These are phyloP conservation scores for Pseudorhombus dupliciocellatus DNA, from an alignment of 2,113 vertebrate species.

Conservation along the genomic window DNA sequence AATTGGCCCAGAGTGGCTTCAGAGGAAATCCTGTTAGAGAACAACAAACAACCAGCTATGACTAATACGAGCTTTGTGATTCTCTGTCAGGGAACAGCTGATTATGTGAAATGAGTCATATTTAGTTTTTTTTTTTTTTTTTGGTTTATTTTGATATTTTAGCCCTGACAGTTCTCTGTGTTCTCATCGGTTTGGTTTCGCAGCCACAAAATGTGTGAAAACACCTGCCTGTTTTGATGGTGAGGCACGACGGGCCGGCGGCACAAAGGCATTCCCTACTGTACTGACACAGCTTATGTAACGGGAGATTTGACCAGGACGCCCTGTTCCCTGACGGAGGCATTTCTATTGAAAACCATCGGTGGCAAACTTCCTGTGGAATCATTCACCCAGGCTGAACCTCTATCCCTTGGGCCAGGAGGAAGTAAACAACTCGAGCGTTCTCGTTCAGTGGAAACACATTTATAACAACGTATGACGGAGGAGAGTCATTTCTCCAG, in stretches of 20 bases:
- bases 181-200: too few species aligned
- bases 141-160: background rate
- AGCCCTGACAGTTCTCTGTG: background rate
- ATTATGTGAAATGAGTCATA: slow-evolving; percentile 10
- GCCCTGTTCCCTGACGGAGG: slow-evolving; percentile 68
- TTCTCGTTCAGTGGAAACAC: background rate
- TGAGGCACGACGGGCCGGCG: slow-evolving; percentile 2
- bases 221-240: slow-evolving; percentile 18
- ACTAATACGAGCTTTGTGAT: slow-evolving; percentile 34
- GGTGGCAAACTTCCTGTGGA: slow-evolving; percentile 33
- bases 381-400: slow-evolving; percentile 34
- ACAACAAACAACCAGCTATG: slow-evolving; percentile 19
- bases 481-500: too few species aligned
- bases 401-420: slow-evolving; percentile 10
- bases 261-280: slow-evolving; percentile 38
- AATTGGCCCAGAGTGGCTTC: background rate
- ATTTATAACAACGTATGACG: too few species aligned
- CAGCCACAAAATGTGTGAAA: too few species aligned
- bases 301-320: slow-evolving; percentile 59
- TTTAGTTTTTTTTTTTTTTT: slow-evolving; percentile 16
- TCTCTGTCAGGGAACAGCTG: slow-evolving; percentile 14
- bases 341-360: slow-evolving; percentile 60
- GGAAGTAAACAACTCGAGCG: slow-evolving; percentile 41
- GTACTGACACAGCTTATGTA: slow-evolving; percentile 63
- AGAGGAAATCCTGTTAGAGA: background rate